These are phyloP conservation scores for Tringa solitaria DNA, from an alignment of 2,113 vertebrate genomes.

Conservation along the genomic window DNA sequence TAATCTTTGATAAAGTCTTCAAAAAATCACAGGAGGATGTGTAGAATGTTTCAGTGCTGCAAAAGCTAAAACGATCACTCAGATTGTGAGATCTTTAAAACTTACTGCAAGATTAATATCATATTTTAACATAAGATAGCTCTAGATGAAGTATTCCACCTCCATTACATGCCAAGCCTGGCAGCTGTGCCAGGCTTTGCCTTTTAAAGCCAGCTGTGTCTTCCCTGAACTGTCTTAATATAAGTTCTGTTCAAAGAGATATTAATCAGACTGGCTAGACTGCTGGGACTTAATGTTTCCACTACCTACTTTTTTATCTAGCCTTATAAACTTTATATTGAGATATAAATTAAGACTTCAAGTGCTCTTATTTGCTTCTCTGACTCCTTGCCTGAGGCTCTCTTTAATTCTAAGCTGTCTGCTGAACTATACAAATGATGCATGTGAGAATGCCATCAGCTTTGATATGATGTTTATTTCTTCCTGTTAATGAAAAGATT, in stretches of 20 bases:
- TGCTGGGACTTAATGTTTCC: slow-evolving; percentile 45
- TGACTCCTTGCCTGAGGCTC: slow-evolving; percentile 48
- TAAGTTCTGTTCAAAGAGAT: slow-evolving; percentile 51
- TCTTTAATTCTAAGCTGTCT: slow-evolving; percentile 63
- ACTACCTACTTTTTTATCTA: slow-evolving; percentile 62
- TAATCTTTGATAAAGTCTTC: not conserved
- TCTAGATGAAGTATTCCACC: not conserved
- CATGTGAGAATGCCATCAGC: slow-evolving; percentile 53
- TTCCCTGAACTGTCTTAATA: slow-evolving; percentile 6
- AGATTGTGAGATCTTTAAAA: not conserved
- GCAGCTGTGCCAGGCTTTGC: slow-evolving; percentile 15
- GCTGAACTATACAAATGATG: slow-evolving; percentile 45
- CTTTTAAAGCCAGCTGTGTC: slow-evolving; percentile 12
- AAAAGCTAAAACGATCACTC: not conserved
- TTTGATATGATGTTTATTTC: slow-evolving; percentile 65
- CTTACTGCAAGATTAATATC: not conserved
- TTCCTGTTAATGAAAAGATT: slow-evolving; percentile 68
- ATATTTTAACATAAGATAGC: not conserved
- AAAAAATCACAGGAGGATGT: not conserved
- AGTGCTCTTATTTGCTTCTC: slow-evolving; percentile 65
- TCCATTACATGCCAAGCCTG: not conserved
- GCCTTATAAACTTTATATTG: slow-evolving; percentile 61
- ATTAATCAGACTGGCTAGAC: slow-evolving; percentile 63
- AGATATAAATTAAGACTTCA: slow-evolving; percentile 72
- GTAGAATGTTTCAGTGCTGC: not conserved